Percentiles rank a stretch among this genome's conserved stretches.
Conservation (phyloP, 1,140 invertebrate species). For the Anthonomus grandis region DNA sequence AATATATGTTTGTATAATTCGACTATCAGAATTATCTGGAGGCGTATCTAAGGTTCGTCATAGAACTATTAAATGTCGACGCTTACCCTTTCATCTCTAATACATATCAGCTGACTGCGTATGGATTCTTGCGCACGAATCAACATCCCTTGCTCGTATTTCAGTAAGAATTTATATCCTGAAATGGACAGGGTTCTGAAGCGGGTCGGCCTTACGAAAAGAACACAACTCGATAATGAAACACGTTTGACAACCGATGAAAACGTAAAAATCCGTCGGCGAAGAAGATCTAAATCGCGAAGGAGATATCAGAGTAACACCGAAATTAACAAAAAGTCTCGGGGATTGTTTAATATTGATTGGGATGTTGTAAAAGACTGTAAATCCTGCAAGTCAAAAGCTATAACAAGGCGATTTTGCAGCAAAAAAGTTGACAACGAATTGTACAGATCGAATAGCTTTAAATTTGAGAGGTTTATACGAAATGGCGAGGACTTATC, state of each 20-base stretch:
- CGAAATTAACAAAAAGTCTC: conserved; percentile 38
- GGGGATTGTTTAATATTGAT: conserved; percentile 48
- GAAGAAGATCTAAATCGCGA: conserved; percentile 42
- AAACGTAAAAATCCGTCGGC: conserved; percentile 34
- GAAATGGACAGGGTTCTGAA: conserved; percentile 48
- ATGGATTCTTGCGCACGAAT: conserved; percentile 27
- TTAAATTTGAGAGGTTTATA: conserved; percentile 78
- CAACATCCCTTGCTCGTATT: background rate
- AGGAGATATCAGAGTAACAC: conserved; percentile 28
- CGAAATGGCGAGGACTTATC: conserved; percentile 62
- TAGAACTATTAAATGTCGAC: too few species aligned
- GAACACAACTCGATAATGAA: conserved; percentile 37
- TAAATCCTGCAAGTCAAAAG: conserved; percentile 46
- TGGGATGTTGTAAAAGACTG: conserved; percentile 49
- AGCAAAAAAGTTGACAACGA: conserved; percentile 71
- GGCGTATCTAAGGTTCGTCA: too few species aligned
- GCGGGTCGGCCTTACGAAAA: conserved; percentile 46
- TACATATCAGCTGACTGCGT: conserved; percentile 41
- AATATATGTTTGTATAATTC: too few species aligned
- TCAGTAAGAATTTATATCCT: conserved; percentile 36
- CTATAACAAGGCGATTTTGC: conserved; percentile 63
- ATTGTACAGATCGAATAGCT: conserved; percentile 77
- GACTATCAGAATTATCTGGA: too few species aligned
- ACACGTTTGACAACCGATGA: conserved; percentile 26
- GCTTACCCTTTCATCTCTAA: too few species aligned